Conservation (phyloP, 2,113 vertebrate genomes). For the Micronycteris hirsuta region DNA sequence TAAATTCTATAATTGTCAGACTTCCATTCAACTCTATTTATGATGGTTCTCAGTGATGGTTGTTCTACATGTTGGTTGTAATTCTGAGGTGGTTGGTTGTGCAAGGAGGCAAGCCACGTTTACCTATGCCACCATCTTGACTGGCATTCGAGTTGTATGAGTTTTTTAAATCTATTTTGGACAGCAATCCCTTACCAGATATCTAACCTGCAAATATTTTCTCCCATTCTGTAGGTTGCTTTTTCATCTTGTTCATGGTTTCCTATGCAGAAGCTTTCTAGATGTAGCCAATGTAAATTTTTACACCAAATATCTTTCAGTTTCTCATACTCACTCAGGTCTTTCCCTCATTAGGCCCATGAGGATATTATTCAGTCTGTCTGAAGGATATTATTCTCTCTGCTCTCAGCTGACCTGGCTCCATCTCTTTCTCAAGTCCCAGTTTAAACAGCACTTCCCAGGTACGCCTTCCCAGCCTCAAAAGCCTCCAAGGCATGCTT, state of each 20-base stretch:
- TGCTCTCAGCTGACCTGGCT: not conserved
- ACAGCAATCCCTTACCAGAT: not conserved
- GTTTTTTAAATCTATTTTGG: not conserved
- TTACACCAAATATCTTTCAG: not conserved
- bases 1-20: too few relatives aligned
- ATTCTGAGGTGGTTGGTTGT: too few relatives aligned
- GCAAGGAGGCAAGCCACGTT: too few relatives aligned
- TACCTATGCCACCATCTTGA: too few relatives aligned
- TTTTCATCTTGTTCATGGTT: not conserved
- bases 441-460: not conserved
- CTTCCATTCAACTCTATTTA: too few relatives aligned
- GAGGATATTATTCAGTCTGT: not conserved
- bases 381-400: not conserved
- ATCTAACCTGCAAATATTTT: not conserved
- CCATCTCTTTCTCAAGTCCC: not conserved
- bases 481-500: not conserved
- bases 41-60: too few relatives aligned
- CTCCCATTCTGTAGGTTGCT: not conserved
- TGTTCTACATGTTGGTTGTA: too few relatives aligned
- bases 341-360: not conserved
- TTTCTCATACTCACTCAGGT: not conserved
- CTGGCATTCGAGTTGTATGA: not conserved
- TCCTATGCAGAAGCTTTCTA: not conserved
- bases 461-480: not conserved
- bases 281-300: not conserved